phyloP scores from a whole-genome alignment of 2,797 vertebrate genomes.

The Phrynocephalus guinanensis region DNA sequence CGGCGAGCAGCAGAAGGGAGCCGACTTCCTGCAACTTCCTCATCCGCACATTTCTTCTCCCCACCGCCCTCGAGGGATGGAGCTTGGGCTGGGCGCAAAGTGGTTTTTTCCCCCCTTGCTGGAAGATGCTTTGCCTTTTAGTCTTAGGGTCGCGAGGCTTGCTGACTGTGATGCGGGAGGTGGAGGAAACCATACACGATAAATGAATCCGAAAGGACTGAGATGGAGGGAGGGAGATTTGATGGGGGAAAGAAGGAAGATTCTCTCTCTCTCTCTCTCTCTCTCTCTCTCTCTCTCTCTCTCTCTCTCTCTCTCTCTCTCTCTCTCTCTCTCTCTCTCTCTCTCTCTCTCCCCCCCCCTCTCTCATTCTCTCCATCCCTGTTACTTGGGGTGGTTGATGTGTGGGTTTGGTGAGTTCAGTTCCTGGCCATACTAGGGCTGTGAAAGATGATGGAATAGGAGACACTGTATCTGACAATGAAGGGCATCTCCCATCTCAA shows the following conservation, averaged over 20 bases:
- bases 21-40: constrained; percentile 36
- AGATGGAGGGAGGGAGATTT: neutral
- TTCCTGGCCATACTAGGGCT: neutral
- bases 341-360: no score
- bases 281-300: no score
- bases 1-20: neutral
- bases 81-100: neutral
- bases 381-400: neutral
- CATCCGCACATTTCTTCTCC: neutral
- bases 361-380: no score
- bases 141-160: neutral
- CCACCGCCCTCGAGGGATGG: neutral
- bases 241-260: neutral
- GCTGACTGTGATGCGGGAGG: neutral
- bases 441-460: neutral
- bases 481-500: neutral
- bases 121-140: neutral
- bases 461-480: neutral
- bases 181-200: no score
- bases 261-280: no score
- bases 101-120: neutral
- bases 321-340: no score
- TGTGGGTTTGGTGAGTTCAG: neutral
- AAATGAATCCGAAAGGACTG: neutral
- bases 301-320: no score